Evolutionary conservation across 2,113 vertebrate genomes (phyloP).

Genomic region (Strix aluco): DNA sequence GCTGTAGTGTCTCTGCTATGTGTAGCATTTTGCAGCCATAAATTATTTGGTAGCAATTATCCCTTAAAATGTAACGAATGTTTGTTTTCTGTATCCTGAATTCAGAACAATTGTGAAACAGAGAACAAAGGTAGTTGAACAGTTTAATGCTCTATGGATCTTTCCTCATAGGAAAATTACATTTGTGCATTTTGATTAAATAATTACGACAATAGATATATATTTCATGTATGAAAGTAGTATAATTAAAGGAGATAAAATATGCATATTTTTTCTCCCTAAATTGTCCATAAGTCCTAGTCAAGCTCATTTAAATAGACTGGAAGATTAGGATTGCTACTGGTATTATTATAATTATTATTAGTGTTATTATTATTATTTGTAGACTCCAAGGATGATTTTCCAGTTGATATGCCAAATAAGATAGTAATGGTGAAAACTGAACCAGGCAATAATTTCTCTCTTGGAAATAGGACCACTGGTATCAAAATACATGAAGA

Average conservation of each 20-base stretch:
- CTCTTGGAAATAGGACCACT: not conserved
- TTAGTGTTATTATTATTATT: not conserved
- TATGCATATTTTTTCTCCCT: not conserved
- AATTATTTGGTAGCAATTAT: slow-evolving; percentile 77
- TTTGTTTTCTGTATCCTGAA: slow-evolving; percentile 58
- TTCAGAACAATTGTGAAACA: slow-evolving; percentile 33
- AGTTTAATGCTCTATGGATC: not conserved
- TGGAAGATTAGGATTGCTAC: not conserved
- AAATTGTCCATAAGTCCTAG: not conserved
- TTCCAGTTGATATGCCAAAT: not conserved
- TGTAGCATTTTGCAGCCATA: slow-evolving; percentile 56
- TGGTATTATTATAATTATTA: not conserved
- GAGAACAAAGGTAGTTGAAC: not conserved
- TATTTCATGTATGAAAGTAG: not conserved
- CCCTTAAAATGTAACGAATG: slow-evolving; percentile 63
- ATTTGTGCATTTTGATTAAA: not conserved
- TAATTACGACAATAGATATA: not conserved
- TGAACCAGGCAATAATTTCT: not conserved
- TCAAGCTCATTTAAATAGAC: not conserved
- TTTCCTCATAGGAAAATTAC: not conserved
- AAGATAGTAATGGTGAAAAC: not conserved
- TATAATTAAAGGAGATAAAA: not conserved
- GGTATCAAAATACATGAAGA: not conserved
- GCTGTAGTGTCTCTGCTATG: slow-evolving; percentile 42
- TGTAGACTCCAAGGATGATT: not conserved